These are phyloP conservation scores for Antheraea assamensis DNA, from an alignment of 2,888 invertebrate genomes.

Conservation along the genomic window DNA sequence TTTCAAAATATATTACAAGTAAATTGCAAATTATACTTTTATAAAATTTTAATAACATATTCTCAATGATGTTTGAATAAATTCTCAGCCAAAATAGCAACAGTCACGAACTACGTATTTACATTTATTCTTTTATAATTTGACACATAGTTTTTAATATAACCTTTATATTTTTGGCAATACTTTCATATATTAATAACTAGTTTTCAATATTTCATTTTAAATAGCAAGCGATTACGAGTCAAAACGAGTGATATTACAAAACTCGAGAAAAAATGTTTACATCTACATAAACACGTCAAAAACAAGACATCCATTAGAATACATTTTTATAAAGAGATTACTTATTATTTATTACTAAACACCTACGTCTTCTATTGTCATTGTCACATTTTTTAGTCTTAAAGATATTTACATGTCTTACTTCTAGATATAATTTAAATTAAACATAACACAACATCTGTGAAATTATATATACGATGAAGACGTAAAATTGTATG, in stretches of 20 bases:
- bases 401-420: conserved; percentile 41
- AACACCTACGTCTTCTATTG: conserved; percentile 61
- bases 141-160: conserved; percentile 61
- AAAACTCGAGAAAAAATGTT: neutral
- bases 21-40: neutral
- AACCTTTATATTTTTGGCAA: conserved; percentile 23
- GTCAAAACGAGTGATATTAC: neutral
- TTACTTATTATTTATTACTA: neutral
- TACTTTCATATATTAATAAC: neutral
- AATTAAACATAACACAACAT: neutral
- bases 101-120: conserved; percentile 59
- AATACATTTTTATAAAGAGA: neutral
- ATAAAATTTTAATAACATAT: neutral
- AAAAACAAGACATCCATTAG: neutral
- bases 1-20: conserved; percentile 11
- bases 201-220: conserved; percentile 27
- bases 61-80: conserved; percentile 22
- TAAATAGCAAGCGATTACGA: neutral
- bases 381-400: conserved; percentile 65
- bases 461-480: too few species aligned
- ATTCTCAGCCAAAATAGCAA: conserved; percentile 22
- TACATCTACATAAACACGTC: neutral
- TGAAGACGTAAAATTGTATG: neutral
- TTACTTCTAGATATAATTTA: conserved; percentile 6
- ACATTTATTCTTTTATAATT: conserved; percentile 65